Conservation (phyloP, 2,113 vertebrate species). For the Sclerurus mexicanus region DNA sequence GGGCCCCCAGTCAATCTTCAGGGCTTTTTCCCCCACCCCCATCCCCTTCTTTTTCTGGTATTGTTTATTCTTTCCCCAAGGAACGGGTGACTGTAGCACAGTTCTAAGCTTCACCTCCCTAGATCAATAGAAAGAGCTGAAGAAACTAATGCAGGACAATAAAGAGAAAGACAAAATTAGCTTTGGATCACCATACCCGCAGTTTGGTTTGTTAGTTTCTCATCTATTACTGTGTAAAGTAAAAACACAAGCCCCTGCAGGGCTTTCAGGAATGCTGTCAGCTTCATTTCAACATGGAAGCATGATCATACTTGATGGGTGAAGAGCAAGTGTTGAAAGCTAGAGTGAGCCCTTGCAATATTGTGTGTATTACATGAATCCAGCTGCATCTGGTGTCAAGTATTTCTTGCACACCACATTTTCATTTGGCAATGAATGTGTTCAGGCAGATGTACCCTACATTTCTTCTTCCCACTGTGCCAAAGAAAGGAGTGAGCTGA, state of each 20-base stretch:
- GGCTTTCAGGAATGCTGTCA: not conserved
- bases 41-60: slow-evolving; percentile 4
- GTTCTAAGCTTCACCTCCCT: slow-evolving; percentile 49
- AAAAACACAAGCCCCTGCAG: not conserved
- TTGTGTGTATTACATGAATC: not conserved
- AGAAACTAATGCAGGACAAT: slow-evolving; percentile 74
- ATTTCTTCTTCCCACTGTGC: not conserved
- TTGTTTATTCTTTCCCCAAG: slow-evolving; percentile 69
- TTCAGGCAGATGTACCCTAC: not conserved
- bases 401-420: not conserved
- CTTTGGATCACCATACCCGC: slow-evolving; percentile 32
- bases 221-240: not conserved
- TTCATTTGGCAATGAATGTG: not conserved
- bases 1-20: slow-evolving; percentile 72
- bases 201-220: not conserved
- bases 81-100: slow-evolving; percentile 65
- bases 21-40: not conserved
- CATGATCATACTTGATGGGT: slow-evolving; percentile 32
- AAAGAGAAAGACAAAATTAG: slow-evolving; percentile 78
- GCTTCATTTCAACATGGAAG: slow-evolving; percentile 4
- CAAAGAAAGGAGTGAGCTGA: not conserved
- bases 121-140: slow-evolving; percentile 78
- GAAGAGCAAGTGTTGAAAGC: slow-evolving; percentile 46
- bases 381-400: not conserved
- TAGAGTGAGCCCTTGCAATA: not conserved